Percentiles rank a stretch among this genome's conserved stretches.
phyloP scores from a whole-genome alignment of 1,140 invertebrate genomes.

The Drosophila littoralis region DNA sequence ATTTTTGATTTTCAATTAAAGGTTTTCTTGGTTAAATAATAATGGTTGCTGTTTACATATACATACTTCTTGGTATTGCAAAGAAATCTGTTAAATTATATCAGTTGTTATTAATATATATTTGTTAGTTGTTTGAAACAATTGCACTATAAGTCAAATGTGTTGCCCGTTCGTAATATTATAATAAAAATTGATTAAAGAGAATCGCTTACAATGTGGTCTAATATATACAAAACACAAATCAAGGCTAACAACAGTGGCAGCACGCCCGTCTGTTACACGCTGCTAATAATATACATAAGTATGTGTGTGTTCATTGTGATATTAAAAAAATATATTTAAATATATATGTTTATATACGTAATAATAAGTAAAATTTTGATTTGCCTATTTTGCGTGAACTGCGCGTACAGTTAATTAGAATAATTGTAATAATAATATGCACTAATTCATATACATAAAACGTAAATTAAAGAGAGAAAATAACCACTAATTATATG shows the following conservation, averaged over 20 bases:
- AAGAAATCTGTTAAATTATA: constrained; percentile 77
- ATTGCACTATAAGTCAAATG: constrained; percentile 83
- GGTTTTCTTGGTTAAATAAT: constrained; percentile 43
- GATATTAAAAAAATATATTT: constrained; percentile 27
- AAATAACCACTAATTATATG: constrained; percentile 68
- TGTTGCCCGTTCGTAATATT: constrained; percentile 75
- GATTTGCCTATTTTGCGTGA: constrained; percentile 65
- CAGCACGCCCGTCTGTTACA: constrained; percentile 47
- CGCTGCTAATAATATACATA: constrained; percentile 55
- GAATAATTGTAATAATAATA: constrained; percentile 45
- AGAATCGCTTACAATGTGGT: constrained; percentile 63
- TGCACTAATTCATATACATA: constrained; percentile 56
- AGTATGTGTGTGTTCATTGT: constrained; percentile 35
- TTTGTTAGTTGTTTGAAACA: constrained; percentile 74
- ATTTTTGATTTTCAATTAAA: constrained; percentile 78
- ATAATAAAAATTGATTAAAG: constrained; percentile 56
- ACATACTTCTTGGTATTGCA: constrained; percentile 76
- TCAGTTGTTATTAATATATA: constrained; percentile 70
- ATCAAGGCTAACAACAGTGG: constrained; percentile 76
- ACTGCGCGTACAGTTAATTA: constrained; percentile 37
- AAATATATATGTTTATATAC: constrained; percentile 27
- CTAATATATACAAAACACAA: constrained; percentile 79
- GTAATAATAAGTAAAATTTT: constrained; percentile 66
- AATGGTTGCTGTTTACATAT: constrained; percentile 37
- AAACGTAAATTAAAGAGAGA: constrained; percentile 26